Evolutionary conservation across 2,797 vertebrate species (phyloP), one percentile per base, ranked within the genome.

Genomic region (Micromesistius poutassou): DNA sequence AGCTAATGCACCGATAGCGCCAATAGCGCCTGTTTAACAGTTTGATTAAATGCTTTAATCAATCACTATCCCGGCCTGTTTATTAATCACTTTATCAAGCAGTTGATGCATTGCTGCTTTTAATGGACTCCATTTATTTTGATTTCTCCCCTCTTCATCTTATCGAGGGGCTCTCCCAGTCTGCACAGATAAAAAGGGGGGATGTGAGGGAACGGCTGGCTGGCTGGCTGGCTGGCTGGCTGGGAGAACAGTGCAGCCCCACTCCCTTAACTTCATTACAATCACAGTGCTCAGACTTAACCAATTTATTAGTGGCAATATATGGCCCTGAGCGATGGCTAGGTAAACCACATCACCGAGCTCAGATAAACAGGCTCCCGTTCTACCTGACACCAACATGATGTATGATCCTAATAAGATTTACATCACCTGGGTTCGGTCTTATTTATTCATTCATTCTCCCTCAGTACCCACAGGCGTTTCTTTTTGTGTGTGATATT

Each of bases 51-150:
- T 94, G 95, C 96, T 97, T 97, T 98, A 98, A 99, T 99, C 96
- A 98, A 98, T 98, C 97, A 98, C 96, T 93, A 96, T 97, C 96
- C 95, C 86, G 91, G 94, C 89, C 95, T 97, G 96, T 97, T 96
- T 98, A 98, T 98, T 98, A 98, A 98, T 99, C 98, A 98, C 96
- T 98, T 97, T 96, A 98, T 98, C 97, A 98, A 97, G 96, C 95
- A 96, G 95, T 97, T 98, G 97, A 99, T 98, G 96, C 97, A 98
- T 98, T 98, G 95, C 96, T 95, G 94, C 95, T 95, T 96, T 96
- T 98, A 98, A 99, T 98, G 96, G 97, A 97, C 95, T 96, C 97
- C 97, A 98, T 99, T 98, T 98, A 98, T 98, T 99, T 96, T 96
- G 96, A 98, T 99, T 98, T 98, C 96, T 96, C 94, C 95, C 94